phyloP scores from a whole-genome alignment of 2,113 vertebrate species.

The Condylura cristata region DNA sequence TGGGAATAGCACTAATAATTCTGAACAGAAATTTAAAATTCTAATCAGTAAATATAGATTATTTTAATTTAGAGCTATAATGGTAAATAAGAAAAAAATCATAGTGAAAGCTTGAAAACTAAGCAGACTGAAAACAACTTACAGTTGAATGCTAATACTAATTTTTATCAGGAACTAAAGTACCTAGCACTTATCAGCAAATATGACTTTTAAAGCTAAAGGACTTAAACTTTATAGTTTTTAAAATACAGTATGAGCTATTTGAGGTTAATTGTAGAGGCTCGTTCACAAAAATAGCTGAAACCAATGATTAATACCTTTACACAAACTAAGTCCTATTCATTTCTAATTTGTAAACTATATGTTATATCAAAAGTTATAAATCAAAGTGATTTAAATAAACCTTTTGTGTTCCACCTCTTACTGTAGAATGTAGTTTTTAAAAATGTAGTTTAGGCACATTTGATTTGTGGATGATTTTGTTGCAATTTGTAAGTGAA shows the following conservation, averaged over 20 bases:
- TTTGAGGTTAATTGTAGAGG: neutral
- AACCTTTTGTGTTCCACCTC: neutral
- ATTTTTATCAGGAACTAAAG: conserved; percentile 35
- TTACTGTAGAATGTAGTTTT: neutral
- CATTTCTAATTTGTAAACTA: conserved; percentile 3
- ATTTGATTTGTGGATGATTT: conserved; percentile 47
- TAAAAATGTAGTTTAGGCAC: neutral
- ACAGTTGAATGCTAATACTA: neutral
- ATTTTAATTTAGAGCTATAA: conserved; percentile 36
- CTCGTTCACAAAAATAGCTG: neutral
- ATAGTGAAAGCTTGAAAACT: conserved; percentile 14
- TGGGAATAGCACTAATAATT: neutral
- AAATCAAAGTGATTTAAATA: conserved; percentile 40
- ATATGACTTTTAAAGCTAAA: conserved; percentile 13
- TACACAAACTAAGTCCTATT: neutral
- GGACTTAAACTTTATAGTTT: neutral
- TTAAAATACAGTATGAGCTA: neutral
- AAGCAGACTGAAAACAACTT: neutral
- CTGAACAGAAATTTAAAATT: conserved; percentile 7
- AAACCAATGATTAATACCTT: neutral
- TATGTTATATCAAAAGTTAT: neutral
- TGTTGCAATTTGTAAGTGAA: conserved; percentile 28
- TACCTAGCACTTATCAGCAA: neutral
- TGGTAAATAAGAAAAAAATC: conserved; percentile 41
- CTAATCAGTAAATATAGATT: neutral